These are phyloP conservation scores for Charadrius vociferus DNA, from an alignment of 2,113 vertebrate species.

Conservation along the genomic window DNA sequence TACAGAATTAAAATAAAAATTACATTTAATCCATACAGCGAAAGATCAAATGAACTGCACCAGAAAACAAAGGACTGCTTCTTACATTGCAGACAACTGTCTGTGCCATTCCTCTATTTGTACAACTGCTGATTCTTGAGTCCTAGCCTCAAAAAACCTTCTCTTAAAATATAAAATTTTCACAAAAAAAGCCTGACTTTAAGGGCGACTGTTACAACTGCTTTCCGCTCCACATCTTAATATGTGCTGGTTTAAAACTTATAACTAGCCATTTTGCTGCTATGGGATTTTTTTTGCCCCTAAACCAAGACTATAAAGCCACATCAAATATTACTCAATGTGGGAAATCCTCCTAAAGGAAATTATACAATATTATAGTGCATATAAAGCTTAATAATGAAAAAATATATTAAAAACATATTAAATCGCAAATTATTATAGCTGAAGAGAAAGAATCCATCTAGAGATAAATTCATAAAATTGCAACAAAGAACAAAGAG, in stretches of 20 bases:
- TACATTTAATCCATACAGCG: not conserved
- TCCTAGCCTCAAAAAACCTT: not conserved
- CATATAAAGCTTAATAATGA: not conserved
- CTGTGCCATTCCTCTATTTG: not conserved
- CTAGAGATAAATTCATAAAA: not conserved
- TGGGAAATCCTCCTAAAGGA: not conserved
- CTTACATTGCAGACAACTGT: not conserved
- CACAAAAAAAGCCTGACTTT: not conserved
- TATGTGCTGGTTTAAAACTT: not conserved
- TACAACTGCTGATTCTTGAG: not conserved
- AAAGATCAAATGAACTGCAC: not conserved
- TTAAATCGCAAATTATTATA: not conserved
- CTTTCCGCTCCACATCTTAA: not conserved
- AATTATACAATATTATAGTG: not conserved
- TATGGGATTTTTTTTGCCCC: not conserved
- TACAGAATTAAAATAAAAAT: conserved; percentile 14
- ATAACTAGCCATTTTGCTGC: not conserved
- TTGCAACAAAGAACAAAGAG: not conserved
- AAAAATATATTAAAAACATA: not conserved
- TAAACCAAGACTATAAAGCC: not conserved
- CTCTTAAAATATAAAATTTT: not conserved
- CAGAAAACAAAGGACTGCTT: not conserved
- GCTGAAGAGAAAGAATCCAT: not conserved
- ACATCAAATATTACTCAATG: not conserved
- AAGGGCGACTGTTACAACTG: not conserved